A percentile compares a stretch with the other conserved stretches of the same genome.
These are phyloP conservation scores for Novumbra hubbsi DNA, from an alignment of 2,797 vertebrate genomes.

Conservation along the genomic window DNA sequence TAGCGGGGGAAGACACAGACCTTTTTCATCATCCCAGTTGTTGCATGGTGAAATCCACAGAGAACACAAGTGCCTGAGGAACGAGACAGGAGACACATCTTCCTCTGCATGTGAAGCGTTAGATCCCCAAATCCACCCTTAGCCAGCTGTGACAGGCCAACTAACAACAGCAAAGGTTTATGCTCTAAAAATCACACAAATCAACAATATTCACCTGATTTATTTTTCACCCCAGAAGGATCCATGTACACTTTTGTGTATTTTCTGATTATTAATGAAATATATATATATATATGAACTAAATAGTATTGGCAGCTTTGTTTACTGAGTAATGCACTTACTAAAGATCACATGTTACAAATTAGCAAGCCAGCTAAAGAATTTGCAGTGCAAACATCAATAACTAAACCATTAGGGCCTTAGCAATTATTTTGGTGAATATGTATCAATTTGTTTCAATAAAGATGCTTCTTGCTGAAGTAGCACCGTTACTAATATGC, in stretches of 20 bases:
- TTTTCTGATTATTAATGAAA: background rate
- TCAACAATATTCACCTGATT: conserved; percentile 3
- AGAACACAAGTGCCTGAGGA: conserved; percentile 3
- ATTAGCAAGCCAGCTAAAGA: background rate
- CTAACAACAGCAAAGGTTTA: background rate
- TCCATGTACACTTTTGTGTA: background rate
- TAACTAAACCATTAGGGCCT: background rate
- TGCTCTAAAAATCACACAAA: background rate
- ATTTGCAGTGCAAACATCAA: background rate
- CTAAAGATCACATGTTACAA: background rate
- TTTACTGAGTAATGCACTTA: background rate
- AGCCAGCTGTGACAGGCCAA: background rate
- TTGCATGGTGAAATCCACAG: background rate
- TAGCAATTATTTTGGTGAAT: background rate
- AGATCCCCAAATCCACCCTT: background rate
- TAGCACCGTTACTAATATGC: too few relatives aligned
- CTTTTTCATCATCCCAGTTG: conserved; percentile 23
- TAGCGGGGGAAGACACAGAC: conserved; percentile 16
- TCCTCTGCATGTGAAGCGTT: background rate
- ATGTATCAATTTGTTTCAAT: background rate
- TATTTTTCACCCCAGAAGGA: background rate
- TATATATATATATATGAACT: background rate
- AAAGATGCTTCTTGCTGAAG: too few relatives aligned
- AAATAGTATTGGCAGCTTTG: background rate
- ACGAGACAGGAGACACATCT: background rate